Evolutionary conservation across 1,140 invertebrate species (phyloP), one percentile per base, ranked within the genome.

Genomic region (Sitodiplosis mosellana): DNA sequence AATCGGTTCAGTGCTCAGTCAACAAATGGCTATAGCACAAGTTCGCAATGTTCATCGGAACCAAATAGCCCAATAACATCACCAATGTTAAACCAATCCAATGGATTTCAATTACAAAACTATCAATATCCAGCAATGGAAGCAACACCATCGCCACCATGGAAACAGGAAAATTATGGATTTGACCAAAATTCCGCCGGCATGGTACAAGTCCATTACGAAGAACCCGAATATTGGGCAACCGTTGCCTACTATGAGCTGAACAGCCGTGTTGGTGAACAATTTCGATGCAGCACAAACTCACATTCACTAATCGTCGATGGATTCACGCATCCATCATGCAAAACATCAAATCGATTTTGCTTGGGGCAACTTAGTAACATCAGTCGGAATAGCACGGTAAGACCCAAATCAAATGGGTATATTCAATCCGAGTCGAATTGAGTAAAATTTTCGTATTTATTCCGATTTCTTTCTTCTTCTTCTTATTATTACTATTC

Each of bases 321-420:
- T 65, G 93, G 93, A 1, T 97, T 95, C 59, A 96, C 93, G 48
- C 92, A 96, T 69, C 93, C 93, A 0, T 86, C 83, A 48, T 93
- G 91, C 60, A 94, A 93, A 27, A 27, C 27, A 62, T 83, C 85
- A 14, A 87, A 83, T 59, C 69, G 93, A 38, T 96, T 96, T 65
- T 97, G 92, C 59, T 74, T 98, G 5, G 92, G 93, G 0, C 86
- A 96, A 52, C 67, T 98, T 47, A 94, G 90, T 40, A 98, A 97
- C 69, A 91, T 96, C 21, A 96, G 96, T 66, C 74, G 93, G 51
- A 98, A 97, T 65, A 92, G 89, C 14, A 96, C 92, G 2, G 27
- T 27, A 5, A 27, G 27, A 10, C 10, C 10, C 10, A 27, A 27
- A 27, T 5, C 3, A 27, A 27, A 27, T 27, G 27, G 10, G 4